Conservation (phyloP, 2,888 invertebrate species). For the Troides oblongomaculatus region DNA sequence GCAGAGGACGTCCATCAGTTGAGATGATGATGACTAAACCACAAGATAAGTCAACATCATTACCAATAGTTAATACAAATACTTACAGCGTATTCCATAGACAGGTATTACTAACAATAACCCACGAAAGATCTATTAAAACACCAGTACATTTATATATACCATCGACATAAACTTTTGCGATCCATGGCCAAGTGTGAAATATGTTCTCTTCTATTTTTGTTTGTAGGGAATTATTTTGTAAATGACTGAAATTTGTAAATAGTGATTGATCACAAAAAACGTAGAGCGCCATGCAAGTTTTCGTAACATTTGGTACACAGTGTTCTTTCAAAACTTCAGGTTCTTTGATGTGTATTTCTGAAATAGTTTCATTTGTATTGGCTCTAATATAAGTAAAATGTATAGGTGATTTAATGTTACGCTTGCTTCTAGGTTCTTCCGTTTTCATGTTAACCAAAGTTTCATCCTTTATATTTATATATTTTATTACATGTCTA, state of each 20-base stretch:
- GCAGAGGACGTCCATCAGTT: no score
- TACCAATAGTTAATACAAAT: conserved; percentile 6
- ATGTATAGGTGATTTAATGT: conserved; percentile 49
- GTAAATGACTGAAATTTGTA: conserved; percentile 53
- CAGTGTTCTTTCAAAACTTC: conserved; percentile 67
- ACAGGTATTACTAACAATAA: conserved; percentile 81
- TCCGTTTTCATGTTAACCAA: conserved; percentile 37
- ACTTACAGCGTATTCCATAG: conserved; percentile 64
- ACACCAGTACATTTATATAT: conserved; percentile 84
- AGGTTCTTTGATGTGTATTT: conserved; percentile 57
- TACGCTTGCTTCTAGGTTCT: conserved; percentile 48
- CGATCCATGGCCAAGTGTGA: conserved; percentile 85
- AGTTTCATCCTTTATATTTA: conserved; percentile 58
- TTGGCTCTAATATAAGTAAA: conserved; percentile 51
- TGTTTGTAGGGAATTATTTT: conserved; percentile 46
- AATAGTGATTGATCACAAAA: conserved; percentile 73
- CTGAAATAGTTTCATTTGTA: conserved; percentile 42
- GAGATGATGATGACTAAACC: not conserved
- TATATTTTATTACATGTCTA: conserved; percentile 59
- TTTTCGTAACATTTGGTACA: conserved; percentile 68
- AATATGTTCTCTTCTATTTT: conserved; percentile 38
- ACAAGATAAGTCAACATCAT: not conserved
- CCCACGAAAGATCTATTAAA: conserved; percentile 83
- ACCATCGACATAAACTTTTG: conserved; percentile 86
- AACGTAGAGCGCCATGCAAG: conserved; percentile 78